Conservation (phyloP, 2,113 vertebrate genomes). For the Vidua macroura region DNA sequence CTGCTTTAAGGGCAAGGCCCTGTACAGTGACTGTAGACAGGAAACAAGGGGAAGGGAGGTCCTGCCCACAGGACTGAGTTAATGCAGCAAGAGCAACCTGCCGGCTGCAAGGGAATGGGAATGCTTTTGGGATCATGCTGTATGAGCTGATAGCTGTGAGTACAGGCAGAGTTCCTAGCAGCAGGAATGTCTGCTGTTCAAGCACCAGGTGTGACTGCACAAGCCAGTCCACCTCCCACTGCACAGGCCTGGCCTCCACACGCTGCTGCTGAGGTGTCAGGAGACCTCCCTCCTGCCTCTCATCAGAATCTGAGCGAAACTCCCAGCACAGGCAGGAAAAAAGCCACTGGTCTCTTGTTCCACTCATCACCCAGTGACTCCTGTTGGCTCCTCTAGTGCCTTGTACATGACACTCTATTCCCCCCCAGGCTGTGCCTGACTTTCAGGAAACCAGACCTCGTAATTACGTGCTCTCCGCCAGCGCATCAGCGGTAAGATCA, state of each 20-base stretch:
- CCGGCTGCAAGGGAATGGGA: neutral
- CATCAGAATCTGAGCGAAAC: neutral
- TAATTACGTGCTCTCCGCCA: slow-evolving; percentile 98
- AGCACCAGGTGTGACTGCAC: neutral
- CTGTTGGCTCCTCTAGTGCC: slow-evolving; percentile 34
- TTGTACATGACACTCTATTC: slow-evolving; percentile 75
- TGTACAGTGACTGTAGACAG: neutral
- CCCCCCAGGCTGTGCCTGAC: slow-evolving; percentile 91
- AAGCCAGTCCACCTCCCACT: neutral
- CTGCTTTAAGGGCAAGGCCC: neutral
- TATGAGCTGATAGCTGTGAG: neutral
- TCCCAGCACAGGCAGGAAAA: neutral
- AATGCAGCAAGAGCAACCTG: neutral
- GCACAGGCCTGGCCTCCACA: neutral
- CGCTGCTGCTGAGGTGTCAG: accelerated
- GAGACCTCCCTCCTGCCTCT: neutral
- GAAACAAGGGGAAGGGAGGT: neutral
- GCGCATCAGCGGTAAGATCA: slow-evolving; percentile 94
- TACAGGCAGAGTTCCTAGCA: neutral
- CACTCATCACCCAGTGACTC: neutral
- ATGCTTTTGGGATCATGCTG: neutral
- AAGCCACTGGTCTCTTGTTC: neutral
- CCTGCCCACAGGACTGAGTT: neutral
- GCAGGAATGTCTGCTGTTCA: neutral
- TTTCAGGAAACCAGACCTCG: slow-evolving; percentile 98